Evolutionary conservation across 2,888 invertebrate genomes (phyloP).

Genomic region (Pyralis farinalis): DNA sequence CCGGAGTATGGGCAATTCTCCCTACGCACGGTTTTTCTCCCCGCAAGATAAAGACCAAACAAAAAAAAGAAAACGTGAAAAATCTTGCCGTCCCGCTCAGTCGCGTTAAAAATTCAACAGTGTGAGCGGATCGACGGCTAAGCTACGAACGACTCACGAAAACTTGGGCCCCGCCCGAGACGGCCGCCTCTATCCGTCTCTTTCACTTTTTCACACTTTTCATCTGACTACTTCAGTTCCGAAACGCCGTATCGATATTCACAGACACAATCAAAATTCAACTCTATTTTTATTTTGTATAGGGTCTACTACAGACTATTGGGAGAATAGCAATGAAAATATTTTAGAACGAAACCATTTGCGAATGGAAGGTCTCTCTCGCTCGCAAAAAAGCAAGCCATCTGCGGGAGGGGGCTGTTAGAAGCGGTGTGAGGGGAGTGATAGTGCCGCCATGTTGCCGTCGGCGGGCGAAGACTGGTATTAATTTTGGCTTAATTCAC

Average conservation of each 20-base stretch:
- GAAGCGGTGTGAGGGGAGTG: conserved; percentile 38
- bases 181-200: conserved; percentile 77
- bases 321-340: conserved; percentile 53
- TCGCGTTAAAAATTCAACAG: conserved; percentile 30
- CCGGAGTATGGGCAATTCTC: conserved; percentile 21
- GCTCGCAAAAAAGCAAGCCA: conserved; percentile 77
- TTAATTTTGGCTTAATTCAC: conserved; percentile 74
- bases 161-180: conserved; percentile 80
- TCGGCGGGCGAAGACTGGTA: conserved; percentile 72
- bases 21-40: conserved; percentile 75
- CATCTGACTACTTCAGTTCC: conserved; percentile 36
- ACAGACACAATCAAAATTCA: conserved; percentile 16
- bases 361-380: conserved; percentile 74
- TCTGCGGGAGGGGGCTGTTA: conserved; percentile 43
- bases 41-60: conserved; percentile 78
- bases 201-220: conserved; percentile 81
- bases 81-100: conserved; percentile 63
- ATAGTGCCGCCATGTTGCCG: conserved; percentile 73
- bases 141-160: conserved; percentile 79
- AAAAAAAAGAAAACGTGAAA: conserved; percentile 79
- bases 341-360: conserved; percentile 77
- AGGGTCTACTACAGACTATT: conserved; percentile 24
- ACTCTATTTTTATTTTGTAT: not conserved
- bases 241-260: conserved; percentile 26
- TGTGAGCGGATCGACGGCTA: conserved; percentile 67